Conservation (phyloP, 1,140 invertebrate species). For the Dinoponera quadriceps region DNA sequence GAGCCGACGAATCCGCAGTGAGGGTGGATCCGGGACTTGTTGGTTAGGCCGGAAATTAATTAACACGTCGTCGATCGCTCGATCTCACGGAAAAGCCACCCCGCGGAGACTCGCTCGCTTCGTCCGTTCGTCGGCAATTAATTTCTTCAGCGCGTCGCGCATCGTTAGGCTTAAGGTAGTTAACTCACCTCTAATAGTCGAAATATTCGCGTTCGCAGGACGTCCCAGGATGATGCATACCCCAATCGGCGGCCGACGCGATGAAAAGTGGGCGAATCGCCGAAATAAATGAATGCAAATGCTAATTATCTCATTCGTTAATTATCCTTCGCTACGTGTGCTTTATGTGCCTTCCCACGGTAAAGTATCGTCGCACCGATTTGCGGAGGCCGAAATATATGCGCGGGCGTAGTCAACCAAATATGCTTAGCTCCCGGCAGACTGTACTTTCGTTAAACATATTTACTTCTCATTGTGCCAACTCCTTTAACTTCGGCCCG, state of each 20-base stretch:
- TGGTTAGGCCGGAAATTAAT: conserved; percentile 59
- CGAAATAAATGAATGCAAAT: neutral
- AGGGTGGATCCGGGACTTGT: conserved; percentile 15
- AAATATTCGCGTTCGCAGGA: neutral
- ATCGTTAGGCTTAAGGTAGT: conserved; percentile 4
- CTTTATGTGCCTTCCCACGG: neutral
- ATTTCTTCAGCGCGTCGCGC: conserved; percentile 37
- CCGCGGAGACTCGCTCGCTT: conserved; percentile 5
- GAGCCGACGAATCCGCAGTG: conserved; percentile 30
- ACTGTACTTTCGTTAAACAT: conserved; percentile 4
- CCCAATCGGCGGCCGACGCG: neutral
- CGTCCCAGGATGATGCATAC: neutral
- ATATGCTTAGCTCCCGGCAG: neutral
- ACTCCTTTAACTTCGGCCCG: conserved; percentile 6
- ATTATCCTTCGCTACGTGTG: too few species aligned
- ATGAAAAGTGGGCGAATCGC: too few species aligned
- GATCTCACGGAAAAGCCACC: conserved; percentile 11
- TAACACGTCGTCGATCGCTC: conserved; percentile 42
- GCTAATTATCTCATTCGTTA: neutral
- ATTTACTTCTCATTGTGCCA: conserved; percentile 15
- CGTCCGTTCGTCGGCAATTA: conserved; percentile 42
- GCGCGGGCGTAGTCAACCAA: neutral
- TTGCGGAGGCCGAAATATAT: neutral
- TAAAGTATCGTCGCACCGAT: neutral
- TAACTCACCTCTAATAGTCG: conserved; percentile 9